Conservation (phyloP, 2,888 invertebrate genomes). For the Xestobium rufovillosum region DNA sequence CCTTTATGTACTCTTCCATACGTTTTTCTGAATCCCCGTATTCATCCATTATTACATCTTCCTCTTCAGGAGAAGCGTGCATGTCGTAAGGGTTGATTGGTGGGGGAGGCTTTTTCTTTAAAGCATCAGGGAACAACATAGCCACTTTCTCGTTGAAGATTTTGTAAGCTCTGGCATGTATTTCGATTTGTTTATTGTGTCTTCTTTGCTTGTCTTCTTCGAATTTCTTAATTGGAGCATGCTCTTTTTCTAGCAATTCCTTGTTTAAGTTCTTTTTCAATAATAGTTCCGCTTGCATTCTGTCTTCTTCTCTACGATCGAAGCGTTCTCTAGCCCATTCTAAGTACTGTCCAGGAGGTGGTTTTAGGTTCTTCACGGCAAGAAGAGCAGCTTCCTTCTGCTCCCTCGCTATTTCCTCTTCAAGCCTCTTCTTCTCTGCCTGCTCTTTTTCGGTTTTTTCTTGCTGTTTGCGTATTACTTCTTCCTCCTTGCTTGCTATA, state of each 20-base stretch:
- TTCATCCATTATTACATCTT: not conserved
- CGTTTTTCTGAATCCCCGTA: not conserved
- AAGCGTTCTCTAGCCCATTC: conserved; percentile 48
- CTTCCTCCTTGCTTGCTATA: conserved; percentile 32
- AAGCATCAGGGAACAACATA: conserved; percentile 54
- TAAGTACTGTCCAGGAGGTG: conserved; percentile 25
- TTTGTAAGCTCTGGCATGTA: conserved; percentile 50
- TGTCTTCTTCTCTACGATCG: conserved; percentile 56
- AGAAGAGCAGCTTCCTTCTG: conserved; percentile 11
- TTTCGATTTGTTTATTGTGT: conserved; percentile 50
- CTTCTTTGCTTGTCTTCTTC: conserved; percentile 52
- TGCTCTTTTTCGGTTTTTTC: conserved; percentile 41
- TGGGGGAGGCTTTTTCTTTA: conserved; percentile 44
- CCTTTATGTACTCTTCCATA: not conserved
- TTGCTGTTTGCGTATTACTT: conserved; percentile 47
- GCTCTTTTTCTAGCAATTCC: conserved; percentile 52
- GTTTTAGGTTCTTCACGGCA: conserved; percentile 11
- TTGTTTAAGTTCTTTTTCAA: conserved; percentile 56
- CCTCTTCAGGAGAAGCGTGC: conserved; percentile 34
- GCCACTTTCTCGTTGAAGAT: conserved; percentile 61
- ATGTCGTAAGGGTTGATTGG: conserved; percentile 38
- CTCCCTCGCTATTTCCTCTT: conserved; percentile 18
- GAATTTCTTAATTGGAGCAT: conserved; percentile 53
- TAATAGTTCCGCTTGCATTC: conserved; percentile 56
- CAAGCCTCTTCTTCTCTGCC: conserved; percentile 19